These are phyloP conservation scores for Drosophila bipectinata DNA, from an alignment of 1,140 invertebrate genomes.

Conservation along the genomic window DNA sequence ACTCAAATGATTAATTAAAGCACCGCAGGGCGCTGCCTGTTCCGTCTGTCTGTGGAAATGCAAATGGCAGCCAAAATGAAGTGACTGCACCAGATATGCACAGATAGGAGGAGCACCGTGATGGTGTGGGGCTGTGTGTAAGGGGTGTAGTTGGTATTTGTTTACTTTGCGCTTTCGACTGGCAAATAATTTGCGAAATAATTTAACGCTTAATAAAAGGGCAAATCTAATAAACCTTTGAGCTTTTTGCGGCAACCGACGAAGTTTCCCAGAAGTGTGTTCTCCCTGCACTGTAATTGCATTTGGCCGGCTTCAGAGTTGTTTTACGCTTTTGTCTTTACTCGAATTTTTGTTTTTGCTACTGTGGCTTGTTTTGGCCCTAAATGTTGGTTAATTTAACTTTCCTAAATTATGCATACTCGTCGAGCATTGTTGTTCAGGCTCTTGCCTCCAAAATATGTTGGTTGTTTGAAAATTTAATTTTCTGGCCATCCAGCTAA, in stretches of 20 bases:
- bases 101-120: conserved; percentile 7
- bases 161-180: conserved; percentile 66
- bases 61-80: conserved; percentile 79
- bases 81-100: conserved; percentile 47
- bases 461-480: conserved; percentile 60
- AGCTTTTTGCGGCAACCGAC: conserved; percentile 64
- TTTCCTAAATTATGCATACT: conserved; percentile 71
- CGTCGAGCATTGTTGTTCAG: conserved; percentile 36
- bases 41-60: conserved; percentile 44
- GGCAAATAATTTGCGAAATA: conserved; percentile 79
- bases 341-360: conserved; percentile 13
- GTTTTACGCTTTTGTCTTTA: conserved; percentile 19
- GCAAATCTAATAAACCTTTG: conserved; percentile 82
- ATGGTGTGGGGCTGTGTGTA: not conserved
- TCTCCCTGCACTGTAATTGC: conserved; percentile 70
- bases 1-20: conserved; percentile 80
- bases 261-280: conserved; percentile 64
- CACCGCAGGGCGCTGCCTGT: conserved; percentile 56
- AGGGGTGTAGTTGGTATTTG: conserved; percentile 49
- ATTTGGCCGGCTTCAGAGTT: conserved; percentile 50
- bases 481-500: conserved; percentile 41
- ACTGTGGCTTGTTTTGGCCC: conserved; percentile 58
- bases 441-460: conserved; percentile 5
- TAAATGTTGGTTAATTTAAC: conserved; percentile 82
- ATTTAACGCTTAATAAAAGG: conserved; percentile 82